These are phyloP conservation scores for Melitaea cinxia DNA, from an alignment of 1,140 invertebrate species.

Conservation along the genomic window DNA sequence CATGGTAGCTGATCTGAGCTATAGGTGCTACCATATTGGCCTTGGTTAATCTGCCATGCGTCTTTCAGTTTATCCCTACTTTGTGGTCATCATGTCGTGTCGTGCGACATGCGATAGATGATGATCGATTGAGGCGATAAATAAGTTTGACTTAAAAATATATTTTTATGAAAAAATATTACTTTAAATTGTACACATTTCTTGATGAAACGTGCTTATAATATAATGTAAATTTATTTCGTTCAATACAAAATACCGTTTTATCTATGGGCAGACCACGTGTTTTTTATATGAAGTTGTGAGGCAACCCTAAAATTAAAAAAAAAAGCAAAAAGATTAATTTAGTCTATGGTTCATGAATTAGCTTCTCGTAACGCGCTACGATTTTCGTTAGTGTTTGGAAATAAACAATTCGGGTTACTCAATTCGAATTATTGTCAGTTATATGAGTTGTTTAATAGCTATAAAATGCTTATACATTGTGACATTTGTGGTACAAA, in stretches of 20 bases:
- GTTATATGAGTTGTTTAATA: constrained; percentile 51
- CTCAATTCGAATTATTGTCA: constrained; percentile 56
- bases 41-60: no score
- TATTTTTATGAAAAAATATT: no score
- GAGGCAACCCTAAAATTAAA: constrained; percentile 35
- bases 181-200: no score
- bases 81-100: no score
- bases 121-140: no score
- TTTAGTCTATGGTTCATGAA: constrained; percentile 73
- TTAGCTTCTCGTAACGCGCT: constrained; percentile 78
- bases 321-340: constrained; percentile 52
- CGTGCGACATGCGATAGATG: no score
- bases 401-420: constrained; percentile 71
- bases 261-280: constrained; percentile 64
- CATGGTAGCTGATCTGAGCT: no score
- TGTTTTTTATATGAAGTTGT: constrained; percentile 37
- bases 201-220: not conserved
- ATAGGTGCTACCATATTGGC: no score
- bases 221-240: not conserved
- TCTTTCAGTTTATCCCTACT: no score
- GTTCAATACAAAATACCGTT: constrained; percentile 4
- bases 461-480: constrained; percentile 60
- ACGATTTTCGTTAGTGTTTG: constrained; percentile 73
- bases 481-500: constrained; percentile 57
- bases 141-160: no score